Percentiles rank a stretch among this genome's conserved stretches.
These are phyloP conservation scores for Ptychoptera contaminata DNA, from an alignment of 2,888 invertebrate genomes.

Conservation along the genomic window DNA sequence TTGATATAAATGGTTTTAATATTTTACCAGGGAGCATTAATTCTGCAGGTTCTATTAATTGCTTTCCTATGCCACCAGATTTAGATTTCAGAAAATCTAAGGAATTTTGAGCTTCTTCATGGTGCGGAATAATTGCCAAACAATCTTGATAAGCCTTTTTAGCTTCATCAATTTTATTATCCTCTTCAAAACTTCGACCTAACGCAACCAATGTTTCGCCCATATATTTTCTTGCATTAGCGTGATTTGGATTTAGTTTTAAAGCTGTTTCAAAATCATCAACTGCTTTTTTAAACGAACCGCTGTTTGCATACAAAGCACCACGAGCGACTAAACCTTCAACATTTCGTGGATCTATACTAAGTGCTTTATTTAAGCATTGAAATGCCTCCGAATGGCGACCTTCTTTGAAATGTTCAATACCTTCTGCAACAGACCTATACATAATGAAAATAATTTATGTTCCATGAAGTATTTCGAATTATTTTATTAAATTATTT, in stretches of 20 bases:
- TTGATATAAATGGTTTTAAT: no score
- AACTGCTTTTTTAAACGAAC: slow-evolving; percentile 83
- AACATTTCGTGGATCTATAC: slow-evolving; percentile 80
- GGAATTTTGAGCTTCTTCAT: slow-evolving; percentile 74
- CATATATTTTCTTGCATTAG: slow-evolving; percentile 86
- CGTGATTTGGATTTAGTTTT: slow-evolving; percentile 74
- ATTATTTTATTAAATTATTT: slow-evolving; percentile 1
- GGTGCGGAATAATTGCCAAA: slow-evolving; percentile 66
- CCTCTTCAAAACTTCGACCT: slow-evolving; percentile 77
- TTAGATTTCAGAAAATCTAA: slow-evolving; percentile 66
- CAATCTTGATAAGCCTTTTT: slow-evolving; percentile 74
- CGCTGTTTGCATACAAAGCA: slow-evolving; percentile 84
- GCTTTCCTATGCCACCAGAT: slow-evolving; percentile 33
- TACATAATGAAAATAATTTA: not conserved
- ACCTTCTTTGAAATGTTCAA: slow-evolving; percentile 85
- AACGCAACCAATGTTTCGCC: slow-evolving; percentile 83
- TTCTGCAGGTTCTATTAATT: slow-evolving; percentile 46
- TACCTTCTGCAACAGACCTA: slow-evolving; percentile 80
- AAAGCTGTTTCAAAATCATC: slow-evolving; percentile 88
- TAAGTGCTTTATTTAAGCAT: slow-evolving; percentile 82
- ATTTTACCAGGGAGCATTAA: slow-evolving; percentile 42
- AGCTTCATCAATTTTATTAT: slow-evolving; percentile 71
- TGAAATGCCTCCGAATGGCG: slow-evolving; percentile 89
- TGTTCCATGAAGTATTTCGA: not conserved
- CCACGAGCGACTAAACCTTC: slow-evolving; percentile 86